Base-by-base conservation (phyloP, 1,140 invertebrate genomes). In the Octopus bimaculoides region DNA sequence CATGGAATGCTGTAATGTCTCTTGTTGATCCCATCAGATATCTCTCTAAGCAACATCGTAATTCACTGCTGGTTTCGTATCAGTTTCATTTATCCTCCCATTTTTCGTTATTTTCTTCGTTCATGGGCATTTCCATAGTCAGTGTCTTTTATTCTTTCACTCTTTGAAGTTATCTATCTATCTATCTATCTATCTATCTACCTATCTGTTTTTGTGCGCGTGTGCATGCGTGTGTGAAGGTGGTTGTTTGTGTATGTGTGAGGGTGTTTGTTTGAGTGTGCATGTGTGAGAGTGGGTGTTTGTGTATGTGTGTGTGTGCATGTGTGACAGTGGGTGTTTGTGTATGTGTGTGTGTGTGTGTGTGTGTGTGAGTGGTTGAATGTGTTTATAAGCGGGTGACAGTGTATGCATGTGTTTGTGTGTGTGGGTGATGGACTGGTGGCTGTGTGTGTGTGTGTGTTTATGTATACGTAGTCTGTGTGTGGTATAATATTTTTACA, bases 151-250 rank as follows among this genome's bases (percentile, higher is more conserved):
- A 12, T 12, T 61, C 56, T 61, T 1, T 17, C 17, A 61, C 17
- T 17, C 17, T 12, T 61, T 17, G 1, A 61, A 12, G 9, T 4
- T 2, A 61, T 61, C 56, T 61, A 61, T 61, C 56, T 61, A 61
- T 61, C 56, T 61, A 61, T 61, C 56, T 61, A 61, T 61, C 56
- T 61, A 61, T 61, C 56, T 61, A 61, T 61, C 56, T 61, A 61
- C 3, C 56, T 61, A 61, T 61, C 56, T 61, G 3, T 9, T 17
- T 61, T 61, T 61, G 56, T 17, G 3, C 56, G 56, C 17, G 17
- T 61, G 56, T 61, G 56, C 3, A 17, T 61, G 17, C 17, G 56
- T 61, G 17, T 61, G 56, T 61, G 17, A 10, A 3, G 9, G 56
- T 61, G 17, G 9, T 10, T 61, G 17, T 61, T 10, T 61, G 17